phyloP scores from a whole-genome alignment of 2,888 invertebrate species.

The Drosophila neonasuta region DNA sequence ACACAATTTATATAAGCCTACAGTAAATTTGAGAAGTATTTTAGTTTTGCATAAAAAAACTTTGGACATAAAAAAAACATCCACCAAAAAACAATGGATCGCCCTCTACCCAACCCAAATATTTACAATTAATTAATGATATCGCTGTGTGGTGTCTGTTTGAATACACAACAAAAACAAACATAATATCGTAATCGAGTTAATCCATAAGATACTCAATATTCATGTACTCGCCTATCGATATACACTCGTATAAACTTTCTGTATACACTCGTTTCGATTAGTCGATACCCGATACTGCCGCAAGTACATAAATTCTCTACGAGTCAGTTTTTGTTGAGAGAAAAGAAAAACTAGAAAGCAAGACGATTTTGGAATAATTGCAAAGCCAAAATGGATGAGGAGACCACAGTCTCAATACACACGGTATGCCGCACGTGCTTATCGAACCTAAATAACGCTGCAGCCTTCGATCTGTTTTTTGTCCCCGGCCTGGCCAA shows the following conservation, averaged over 20 bases:
- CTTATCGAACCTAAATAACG: constrained; percentile 61
- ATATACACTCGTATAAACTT: background rate
- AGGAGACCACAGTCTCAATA: constrained; percentile 34
- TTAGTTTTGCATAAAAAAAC: too few relatives aligned
- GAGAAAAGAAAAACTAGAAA: constrained; percentile 1
- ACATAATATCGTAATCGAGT: background rate
- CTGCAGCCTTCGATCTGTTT: constrained; percentile 69
- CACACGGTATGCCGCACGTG: constrained; percentile 79
- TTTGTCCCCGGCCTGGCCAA: constrained; percentile 74
- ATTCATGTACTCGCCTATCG: background rate
- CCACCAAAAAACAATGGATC: background rate
- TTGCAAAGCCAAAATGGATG: constrained; percentile 41
- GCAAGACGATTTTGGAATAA: background rate
- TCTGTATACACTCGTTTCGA: constrained; percentile 12
- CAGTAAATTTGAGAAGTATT: too few relatives aligned
- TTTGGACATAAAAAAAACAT: background rate
- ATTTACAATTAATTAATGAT: background rate
- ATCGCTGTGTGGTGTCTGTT: background rate
- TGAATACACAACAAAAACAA: background rate
- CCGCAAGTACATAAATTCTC: background rate
- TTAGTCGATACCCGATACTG: constrained; percentile 22
- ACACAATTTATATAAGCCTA: too few relatives aligned
- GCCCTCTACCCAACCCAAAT: too few relatives aligned
- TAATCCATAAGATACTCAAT: background rate
- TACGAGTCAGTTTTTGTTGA: background rate